Conservation (phyloP, 1,140 invertebrate genomes). For the Rhynchophorus ferrugineus region DNA sequence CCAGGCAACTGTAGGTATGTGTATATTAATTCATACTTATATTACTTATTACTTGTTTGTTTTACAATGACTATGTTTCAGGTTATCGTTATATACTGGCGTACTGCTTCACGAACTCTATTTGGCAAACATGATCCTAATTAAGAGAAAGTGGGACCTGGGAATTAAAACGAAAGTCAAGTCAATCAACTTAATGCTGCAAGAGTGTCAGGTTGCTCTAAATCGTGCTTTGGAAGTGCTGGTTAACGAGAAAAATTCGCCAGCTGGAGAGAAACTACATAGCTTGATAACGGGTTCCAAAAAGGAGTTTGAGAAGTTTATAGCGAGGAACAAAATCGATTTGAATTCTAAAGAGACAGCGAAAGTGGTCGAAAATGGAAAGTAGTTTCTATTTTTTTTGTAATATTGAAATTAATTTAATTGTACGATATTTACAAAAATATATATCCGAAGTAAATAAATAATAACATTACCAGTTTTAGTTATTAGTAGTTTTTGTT, state of each 20-base stretch:
- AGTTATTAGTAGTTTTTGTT: no score
- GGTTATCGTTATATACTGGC: constrained; percentile 62
- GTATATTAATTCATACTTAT: background rate
- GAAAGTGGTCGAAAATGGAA: background rate
- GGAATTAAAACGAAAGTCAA: constrained; percentile 39
- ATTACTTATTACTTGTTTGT: background rate
- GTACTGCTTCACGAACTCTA: constrained; percentile 62
- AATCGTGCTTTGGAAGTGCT: constrained; percentile 43
- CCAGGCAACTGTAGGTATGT: constrained; percentile 50
- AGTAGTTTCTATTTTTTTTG: background rate
- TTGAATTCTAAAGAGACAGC: constrained; percentile 6
- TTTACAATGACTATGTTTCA: constrained; percentile 25
- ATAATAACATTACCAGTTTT: no score
- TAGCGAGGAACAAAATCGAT: constrained; percentile 35
- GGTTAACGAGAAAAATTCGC: constrained; percentile 44
- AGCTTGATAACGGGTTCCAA: constrained; percentile 38
- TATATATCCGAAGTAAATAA: no score
- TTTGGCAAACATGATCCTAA: constrained; percentile 48
- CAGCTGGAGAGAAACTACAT: constrained; percentile 45
- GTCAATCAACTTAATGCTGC: constrained; percentile 31
- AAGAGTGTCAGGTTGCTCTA: constrained; percentile 42
- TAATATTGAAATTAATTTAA: background rate
- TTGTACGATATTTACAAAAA: background rate
- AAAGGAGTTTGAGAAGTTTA: constrained; percentile 36
- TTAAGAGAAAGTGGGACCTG: constrained; percentile 44